A percentile compares a stretch with the other conserved stretches of the same genome.
Conservation (phyloP, 2,888 invertebrate species). For the Campoplex capitator region DNA sequence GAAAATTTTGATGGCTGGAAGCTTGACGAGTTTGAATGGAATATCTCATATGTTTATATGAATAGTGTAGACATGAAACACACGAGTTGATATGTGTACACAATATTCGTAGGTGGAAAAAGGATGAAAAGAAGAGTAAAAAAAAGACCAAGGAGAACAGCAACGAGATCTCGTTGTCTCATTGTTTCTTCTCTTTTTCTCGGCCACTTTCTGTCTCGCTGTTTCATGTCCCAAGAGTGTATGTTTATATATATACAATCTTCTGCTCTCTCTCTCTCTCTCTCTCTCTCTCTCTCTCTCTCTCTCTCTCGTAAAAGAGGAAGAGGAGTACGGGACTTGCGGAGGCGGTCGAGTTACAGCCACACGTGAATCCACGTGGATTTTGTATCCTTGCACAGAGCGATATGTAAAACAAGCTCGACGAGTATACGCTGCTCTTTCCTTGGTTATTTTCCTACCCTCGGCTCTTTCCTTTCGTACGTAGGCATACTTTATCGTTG, state of each 20-base stretch:
- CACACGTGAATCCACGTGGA: slow-evolving; percentile 59
- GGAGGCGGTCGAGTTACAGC: slow-evolving; percentile 67
- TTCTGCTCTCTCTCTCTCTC: slow-evolving; percentile 1
- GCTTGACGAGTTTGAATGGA: slow-evolving; percentile 5
- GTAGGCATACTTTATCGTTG: slow-evolving; percentile 67
- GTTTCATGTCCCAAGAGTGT: slow-evolving; percentile 35
- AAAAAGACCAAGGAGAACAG: slow-evolving; percentile 36
- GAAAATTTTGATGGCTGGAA: not conserved
- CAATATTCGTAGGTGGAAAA: slow-evolving; percentile 19
- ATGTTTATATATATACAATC: slow-evolving; percentile 16
- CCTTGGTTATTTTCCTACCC: slow-evolving; percentile 1
- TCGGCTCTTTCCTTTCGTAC: slow-evolving; percentile 22
- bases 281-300: too few species aligned
- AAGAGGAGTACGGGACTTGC: slow-evolving; percentile 50
- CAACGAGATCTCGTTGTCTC: slow-evolving; percentile 58
- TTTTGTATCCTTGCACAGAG: slow-evolving; percentile 64
- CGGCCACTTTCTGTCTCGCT: slow-evolving; percentile 9
- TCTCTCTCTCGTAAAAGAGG: slow-evolving; percentile 18
- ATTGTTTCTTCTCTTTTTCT: slow-evolving; percentile 43
- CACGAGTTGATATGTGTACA: not conserved
- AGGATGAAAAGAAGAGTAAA: slow-evolving; percentile 42
- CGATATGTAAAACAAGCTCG: slow-evolving; percentile 69
- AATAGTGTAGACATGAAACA: not conserved
- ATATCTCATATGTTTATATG: slow-evolving; percentile 2
- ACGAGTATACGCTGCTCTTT: slow-evolving; percentile 39